Evolutionary conservation across 2,113 vertebrate genomes (phyloP).

Genomic region (Stegostoma tigrinum): DNA sequence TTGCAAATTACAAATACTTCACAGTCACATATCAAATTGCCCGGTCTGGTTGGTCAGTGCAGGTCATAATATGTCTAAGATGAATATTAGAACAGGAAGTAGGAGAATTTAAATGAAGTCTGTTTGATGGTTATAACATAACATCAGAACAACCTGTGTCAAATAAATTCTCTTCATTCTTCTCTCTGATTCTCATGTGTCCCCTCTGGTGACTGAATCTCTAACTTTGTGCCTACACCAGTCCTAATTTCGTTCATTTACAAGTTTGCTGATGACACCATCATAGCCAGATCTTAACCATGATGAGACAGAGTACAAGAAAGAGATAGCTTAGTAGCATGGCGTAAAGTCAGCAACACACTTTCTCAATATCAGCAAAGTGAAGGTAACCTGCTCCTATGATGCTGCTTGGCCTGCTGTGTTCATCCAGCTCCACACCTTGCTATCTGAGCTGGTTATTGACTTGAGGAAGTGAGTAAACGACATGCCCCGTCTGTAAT

Average conservation of each 20-base stretch:
- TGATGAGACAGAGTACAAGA: too few species aligned
- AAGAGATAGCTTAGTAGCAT: too few species aligned
- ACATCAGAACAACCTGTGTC: neutral
- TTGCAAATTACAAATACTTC: neutral
- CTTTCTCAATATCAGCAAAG: too few species aligned
- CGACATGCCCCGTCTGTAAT: too few species aligned
- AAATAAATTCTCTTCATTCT: neutral
- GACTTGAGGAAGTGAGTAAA: too few species aligned
- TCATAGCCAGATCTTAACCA: too few species aligned
- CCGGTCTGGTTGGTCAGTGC: neutral
- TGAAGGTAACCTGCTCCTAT: too few species aligned
- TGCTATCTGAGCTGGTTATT: too few species aligned
- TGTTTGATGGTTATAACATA: neutral
- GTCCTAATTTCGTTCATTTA: neutral
- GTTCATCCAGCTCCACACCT: too few species aligned
- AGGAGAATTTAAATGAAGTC: neutral
- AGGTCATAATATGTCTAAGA: neutral
- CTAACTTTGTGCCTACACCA: neutral
- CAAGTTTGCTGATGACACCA: too few species aligned
- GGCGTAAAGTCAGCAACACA: too few species aligned
- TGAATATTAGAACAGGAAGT: neutral
- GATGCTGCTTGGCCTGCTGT: too few species aligned
- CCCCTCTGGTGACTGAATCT: neutral
- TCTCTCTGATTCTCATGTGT: neutral
- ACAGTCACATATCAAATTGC: neutral